Conservation (phyloP, 1,140 invertebrate species). For the Drosophila rhopaloa region DNA sequence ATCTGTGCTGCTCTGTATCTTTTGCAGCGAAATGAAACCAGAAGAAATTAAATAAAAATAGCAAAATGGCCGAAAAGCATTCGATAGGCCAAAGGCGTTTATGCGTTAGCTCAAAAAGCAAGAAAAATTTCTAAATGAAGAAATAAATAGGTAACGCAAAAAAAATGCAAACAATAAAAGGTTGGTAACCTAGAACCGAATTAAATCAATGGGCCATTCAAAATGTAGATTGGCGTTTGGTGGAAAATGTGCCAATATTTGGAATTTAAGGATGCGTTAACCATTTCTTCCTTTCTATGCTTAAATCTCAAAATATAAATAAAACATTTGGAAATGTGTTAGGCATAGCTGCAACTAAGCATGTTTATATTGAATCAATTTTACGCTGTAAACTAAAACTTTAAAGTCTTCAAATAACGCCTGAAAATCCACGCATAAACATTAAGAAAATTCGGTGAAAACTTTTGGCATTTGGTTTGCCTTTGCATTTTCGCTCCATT, state of each 20-base stretch:
- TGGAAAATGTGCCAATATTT: too few relatives aligned
- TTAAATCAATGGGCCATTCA: neutral
- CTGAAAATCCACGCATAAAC: slow-evolving; percentile 28
- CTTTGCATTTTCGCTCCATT: slow-evolving; percentile 53
- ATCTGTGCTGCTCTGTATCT: slow-evolving; percentile 13
- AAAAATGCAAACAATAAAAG: neutral
- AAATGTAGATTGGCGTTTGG: too few relatives aligned
- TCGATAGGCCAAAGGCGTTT: slow-evolving; percentile 7
- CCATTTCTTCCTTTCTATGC: too few relatives aligned
- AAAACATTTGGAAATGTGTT: too few relatives aligned
- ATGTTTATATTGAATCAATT: too few relatives aligned
- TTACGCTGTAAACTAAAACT: too few relatives aligned
- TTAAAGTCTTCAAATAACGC: too few relatives aligned
- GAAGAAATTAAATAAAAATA: slow-evolving; percentile 53
- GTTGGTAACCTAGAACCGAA: neutral
- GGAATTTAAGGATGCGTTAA: too few relatives aligned
- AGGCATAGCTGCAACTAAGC: too few relatives aligned
- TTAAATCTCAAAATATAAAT: too few relatives aligned
- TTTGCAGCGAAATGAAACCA: slow-evolving; percentile 21
- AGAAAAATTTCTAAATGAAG: neutral
- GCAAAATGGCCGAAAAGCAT: slow-evolving; percentile 35
- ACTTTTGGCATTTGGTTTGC: slow-evolving; percentile 37
- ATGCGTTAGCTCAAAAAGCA: neutral
- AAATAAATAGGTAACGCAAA: neutral
- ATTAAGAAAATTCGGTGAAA: slow-evolving; percentile 36